A percentile compares a stretch with the other conserved stretches of the same genome.
phyloP scores from a whole-genome alignment of 2,888 invertebrate genomes.

The Prenolepis imparis region DNA sequence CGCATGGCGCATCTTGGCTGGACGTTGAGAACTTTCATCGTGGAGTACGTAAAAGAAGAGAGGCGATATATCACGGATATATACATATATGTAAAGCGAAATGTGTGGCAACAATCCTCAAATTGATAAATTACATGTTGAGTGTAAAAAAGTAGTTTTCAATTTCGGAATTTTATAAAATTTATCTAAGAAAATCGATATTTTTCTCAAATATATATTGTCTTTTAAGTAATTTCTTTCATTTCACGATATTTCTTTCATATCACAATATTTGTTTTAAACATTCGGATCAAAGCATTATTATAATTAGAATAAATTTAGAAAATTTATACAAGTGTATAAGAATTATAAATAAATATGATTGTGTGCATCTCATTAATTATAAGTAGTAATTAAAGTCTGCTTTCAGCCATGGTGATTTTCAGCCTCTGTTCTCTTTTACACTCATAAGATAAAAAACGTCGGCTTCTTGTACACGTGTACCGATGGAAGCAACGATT shows the following conservation, averaged over 20 bases:
- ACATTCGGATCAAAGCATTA: background rate
- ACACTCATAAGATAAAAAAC: constrained; percentile 70
- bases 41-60: constrained; percentile 76
- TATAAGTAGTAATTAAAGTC: background rate
- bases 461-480: constrained; percentile 47
- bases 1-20: constrained; percentile 61
- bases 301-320: constrained; percentile 1
- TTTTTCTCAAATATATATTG: background rate
- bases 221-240: constrained; percentile 12
- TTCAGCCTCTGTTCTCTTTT: constrained; percentile 76
- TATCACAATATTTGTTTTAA: background rate
- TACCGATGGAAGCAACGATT: constrained; percentile 35
- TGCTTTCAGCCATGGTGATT: constrained; percentile 18
- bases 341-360: background rate
- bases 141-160: background rate
- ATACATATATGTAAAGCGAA: background rate
- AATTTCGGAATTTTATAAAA: background rate
- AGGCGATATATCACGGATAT: constrained; percentile 60
- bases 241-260: background rate
- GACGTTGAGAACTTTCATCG: constrained; percentile 64
- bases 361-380: background rate
- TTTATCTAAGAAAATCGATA: background rate
- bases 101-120: background rate
- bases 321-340: background rate
- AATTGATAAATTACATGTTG: background rate